Evolutionary conservation across 1,140 invertebrate genomes (phyloP), one percentile per base, ranked within the genome.

Genomic region (Drosophila takahashii): DNA sequence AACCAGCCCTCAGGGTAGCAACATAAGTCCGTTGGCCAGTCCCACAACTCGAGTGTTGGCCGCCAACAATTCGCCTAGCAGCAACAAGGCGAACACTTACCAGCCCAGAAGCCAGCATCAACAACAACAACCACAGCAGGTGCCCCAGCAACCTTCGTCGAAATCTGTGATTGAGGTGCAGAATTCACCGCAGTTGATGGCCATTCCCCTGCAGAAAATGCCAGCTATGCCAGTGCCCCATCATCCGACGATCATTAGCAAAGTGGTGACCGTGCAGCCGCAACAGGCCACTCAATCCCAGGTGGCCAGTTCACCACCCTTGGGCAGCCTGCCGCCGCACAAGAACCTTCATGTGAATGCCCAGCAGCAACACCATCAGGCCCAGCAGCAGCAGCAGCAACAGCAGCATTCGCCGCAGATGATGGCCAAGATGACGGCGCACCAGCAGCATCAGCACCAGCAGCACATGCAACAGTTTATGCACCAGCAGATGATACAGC

Each of bases 161-260:
- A 91, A 89, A 34, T 76, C 79, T 4, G 72, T 77, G 4, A 79
- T 90, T 15, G 86, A 91, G 26, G 32, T 90, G 48, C 90, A 91
- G 15, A 26, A 76, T 13, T 62, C 77, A 2, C 48, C 84, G 1
- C 90, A 90, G 13, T 13, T 79, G 22, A 22, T 90, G 53, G 65
- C 90, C 10, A 34, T 90, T 51, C 75, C 87, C 0, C n/a, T 92
- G 51, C 90, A 91, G 39, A 91, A 91, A 53, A 85, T 91, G 78
- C 74, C 86, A 11, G 73, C 90, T 5, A 54, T 91, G 66, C 60
- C 80, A 1, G 74, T 87, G 32, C 59, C 72, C 2, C 84, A 89
- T 69, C 90, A 91, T 58, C 90, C 90, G 6, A 91, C 90, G 9
- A 91, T 91, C 37, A 91, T 91, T 18, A 91, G 90, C 61, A 91